phyloP scores from a whole-genome alignment of 2,797 vertebrate genomes.

The Sebastes iracundus region DNA sequence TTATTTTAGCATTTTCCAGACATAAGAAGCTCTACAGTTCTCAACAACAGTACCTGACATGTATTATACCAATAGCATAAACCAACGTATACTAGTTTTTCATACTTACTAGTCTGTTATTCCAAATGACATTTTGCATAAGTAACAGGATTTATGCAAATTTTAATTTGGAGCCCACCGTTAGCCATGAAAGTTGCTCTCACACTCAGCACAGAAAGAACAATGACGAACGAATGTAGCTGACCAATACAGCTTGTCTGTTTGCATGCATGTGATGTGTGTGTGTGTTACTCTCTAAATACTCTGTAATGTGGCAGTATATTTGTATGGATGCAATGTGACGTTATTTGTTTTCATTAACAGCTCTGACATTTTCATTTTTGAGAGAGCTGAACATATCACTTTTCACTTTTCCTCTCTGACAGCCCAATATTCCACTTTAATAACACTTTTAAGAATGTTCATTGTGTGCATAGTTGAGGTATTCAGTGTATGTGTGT shows the following conservation, averaged over 20 bases:
- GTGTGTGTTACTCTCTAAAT: constrained; percentile 6
- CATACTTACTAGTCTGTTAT: background rate
- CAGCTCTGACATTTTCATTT: constrained; percentile 53
- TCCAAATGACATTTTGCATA: constrained; percentile 34
- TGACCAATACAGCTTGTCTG: background rate
- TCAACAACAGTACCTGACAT: background rate
- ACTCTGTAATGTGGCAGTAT: background rate
- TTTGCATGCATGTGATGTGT: background rate
- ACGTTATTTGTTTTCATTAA: constrained; percentile 41
- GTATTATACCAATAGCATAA: background rate
- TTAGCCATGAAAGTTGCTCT: background rate
- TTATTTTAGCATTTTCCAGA: background rate
- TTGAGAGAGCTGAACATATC: constrained; percentile 19
- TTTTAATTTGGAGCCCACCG: constrained; percentile 3
- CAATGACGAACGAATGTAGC: background rate
- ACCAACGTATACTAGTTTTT: background rate
- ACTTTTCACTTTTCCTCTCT: constrained; percentile 3
- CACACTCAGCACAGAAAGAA: background rate
- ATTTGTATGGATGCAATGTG: constrained; percentile 7
- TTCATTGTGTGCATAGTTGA: constrained; percentile 17
- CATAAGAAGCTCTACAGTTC: background rate
- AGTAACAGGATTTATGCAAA: constrained; percentile 28
- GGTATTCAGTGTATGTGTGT: background rate
- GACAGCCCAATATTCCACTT: constrained; percentile 31
- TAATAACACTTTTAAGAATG: background rate